A percentile compares a stretch with the other conserved stretches of the same genome.
Evolutionary conservation across 2,113 vertebrate genomes (phyloP).

Genomic region (Bufo bufo): DNA sequence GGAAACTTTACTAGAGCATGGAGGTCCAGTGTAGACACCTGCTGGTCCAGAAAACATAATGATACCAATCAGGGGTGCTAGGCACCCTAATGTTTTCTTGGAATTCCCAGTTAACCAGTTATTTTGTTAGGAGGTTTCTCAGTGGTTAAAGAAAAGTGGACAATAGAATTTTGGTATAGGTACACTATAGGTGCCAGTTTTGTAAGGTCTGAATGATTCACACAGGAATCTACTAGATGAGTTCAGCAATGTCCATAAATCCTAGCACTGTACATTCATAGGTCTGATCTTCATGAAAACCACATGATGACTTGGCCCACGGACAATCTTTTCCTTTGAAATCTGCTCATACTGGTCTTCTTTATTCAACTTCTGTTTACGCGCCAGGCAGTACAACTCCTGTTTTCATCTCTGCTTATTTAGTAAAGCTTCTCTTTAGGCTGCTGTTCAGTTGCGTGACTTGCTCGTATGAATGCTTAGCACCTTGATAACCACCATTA

Average conservation of each 20-base stretch:
- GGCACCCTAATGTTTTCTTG: too few species aligned
- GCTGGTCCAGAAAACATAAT: background rate
- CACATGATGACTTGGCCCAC: background rate
- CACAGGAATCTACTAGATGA: background rate
- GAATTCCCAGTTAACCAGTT: too few species aligned
- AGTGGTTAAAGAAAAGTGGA: too few species aligned
- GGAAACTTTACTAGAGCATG: too few species aligned
- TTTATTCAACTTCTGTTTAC: conserved; percentile 11
- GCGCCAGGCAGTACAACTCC: background rate
- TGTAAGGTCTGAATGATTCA: background rate
- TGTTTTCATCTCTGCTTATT: background rate
- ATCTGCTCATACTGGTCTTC: background rate
- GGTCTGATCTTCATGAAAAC: background rate
- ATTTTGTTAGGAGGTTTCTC: too few species aligned
- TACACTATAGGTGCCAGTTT: background rate
- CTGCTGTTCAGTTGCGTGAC: conserved; percentile 45
- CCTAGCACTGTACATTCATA: background rate
- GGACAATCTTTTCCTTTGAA: background rate
- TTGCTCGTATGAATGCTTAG: conserved; percentile 28
- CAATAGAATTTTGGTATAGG: background rate
- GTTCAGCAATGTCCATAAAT: background rate
- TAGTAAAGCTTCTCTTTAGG: background rate
- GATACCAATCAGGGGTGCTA: too few species aligned
- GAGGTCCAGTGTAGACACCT: too few species aligned
- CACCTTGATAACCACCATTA: conserved; percentile 54